Conservation (phyloP, 2,888 invertebrate species). For the Apamea epomidion region DNA sequence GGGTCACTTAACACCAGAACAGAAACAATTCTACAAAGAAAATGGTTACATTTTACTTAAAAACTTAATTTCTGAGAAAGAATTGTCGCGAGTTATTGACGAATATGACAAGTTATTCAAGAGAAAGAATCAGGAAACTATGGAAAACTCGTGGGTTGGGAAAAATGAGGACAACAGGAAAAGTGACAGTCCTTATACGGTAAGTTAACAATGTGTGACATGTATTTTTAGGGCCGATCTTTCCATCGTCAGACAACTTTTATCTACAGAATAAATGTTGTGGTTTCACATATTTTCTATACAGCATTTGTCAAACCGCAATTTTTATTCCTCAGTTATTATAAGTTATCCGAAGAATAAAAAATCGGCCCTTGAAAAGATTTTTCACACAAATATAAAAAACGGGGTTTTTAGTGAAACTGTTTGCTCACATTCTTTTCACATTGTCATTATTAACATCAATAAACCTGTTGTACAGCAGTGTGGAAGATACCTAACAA, state of each 20-base stretch:
- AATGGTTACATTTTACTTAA: constrained; percentile 89
- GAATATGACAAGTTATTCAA: constrained; percentile 89
- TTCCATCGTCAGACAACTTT: neutral
- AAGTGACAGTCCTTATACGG: constrained; percentile 74
- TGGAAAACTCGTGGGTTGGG: constrained; percentile 90
- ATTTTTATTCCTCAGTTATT: no score
- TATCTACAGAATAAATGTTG: neutral
- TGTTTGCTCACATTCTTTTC: neutral
- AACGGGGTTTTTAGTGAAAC: no score
- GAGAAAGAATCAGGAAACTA: constrained; percentile 83
- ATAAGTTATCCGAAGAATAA: neutral
- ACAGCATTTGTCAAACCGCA: no score
- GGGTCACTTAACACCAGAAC: constrained; percentile 81
- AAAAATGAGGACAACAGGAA: constrained; percentile 78
- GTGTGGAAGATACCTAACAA: neutral
- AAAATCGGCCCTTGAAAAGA: no score
- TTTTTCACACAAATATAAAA: neutral
- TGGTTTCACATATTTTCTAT: no score
- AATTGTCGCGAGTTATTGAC: constrained; percentile 83
- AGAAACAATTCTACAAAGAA: constrained; percentile 87
- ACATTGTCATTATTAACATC: neutral
- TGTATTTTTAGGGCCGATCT: neutral
- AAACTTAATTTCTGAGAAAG: constrained; percentile 82
- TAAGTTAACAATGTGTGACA: constrained; percentile 58
- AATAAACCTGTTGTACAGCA: neutral